Evolutionary conservation across 2,888 invertebrate species (phyloP), one percentile per base, ranked within the genome.

Genomic region (Thysanoteuthis rhombus): DNA sequence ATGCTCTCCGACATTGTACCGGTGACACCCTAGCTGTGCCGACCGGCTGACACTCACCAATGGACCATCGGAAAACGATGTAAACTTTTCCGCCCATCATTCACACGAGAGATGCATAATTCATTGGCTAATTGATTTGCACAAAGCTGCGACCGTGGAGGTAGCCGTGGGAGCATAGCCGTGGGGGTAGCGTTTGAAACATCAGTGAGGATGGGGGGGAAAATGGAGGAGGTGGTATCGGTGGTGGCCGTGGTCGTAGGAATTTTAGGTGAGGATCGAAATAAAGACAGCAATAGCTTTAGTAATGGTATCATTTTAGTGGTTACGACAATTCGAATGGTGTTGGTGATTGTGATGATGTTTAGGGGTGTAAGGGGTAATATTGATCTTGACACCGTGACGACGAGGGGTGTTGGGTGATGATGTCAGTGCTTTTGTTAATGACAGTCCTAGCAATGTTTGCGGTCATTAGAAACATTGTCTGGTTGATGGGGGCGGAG

Each of bases 21-120:
- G 75, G 75, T 75, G 75, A 75, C 75, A 75, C 75, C n/a, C 75
- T n/a, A 75, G 75, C 75, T 75, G 75, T 75, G 75, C 75, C 75
- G n/a, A 75, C 75, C n/a, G 75, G 36, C 75, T n/a, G 75, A 75
- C 75, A n/a, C 19, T 19, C 3, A 16, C n/a, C 75, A n/a, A 75
- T 75, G 75, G 36, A 75, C n/a, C 75, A 75, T 36, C 36, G 75
- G 75, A 75, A 75, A 75, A n/a, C 75, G 75, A 75, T 75, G 75
- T n/a, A n/a, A 10, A 75, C 75, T 75, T 75, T n/a, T 36, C n/a
- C 75, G 75, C n/a, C 75, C 75, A 75, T n/a, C 75, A 75, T 75
- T 75, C 75, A n/a, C 75, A 36, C 75, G 75, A 75, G 75, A 75
- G 12, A 75, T 75, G 75, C 75, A 75, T 75, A 75, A 75, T 75